Evolutionary conservation across 2,797 vertebrate species (phyloP).

Genomic region (Craterocephalus amniculus): DNA sequence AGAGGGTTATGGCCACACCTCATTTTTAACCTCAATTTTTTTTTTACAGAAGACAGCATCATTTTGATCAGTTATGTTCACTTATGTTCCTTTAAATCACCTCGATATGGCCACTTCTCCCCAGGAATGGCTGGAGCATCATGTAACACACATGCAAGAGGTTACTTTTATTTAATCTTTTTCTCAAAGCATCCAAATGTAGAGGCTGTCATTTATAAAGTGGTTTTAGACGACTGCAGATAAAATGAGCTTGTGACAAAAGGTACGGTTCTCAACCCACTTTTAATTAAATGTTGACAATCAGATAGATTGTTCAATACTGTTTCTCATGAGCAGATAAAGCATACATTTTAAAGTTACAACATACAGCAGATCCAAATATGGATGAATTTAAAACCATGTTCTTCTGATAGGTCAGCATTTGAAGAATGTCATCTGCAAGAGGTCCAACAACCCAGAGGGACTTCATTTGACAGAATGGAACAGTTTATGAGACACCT

Average conservation of each 20-base stretch:
- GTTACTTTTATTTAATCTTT: background rate
- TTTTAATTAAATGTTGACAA: conserved; percentile 65
- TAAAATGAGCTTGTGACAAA: background rate
- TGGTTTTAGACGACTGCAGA: background rate
- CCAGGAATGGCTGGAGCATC: background rate
- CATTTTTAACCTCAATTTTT: background rate
- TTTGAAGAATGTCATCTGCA: conserved; percentile 47
- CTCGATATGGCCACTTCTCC: background rate
- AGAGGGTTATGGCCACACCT: background rate
- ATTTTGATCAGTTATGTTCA: background rate
- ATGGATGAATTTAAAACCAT: conserved; percentile 56
- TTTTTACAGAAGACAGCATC: background rate
- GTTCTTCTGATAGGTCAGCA: conserved; percentile 33
- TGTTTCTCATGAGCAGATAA: conserved; percentile 57
- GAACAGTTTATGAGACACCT: conserved; percentile 85
- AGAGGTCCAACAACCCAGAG: conserved; percentile 5
- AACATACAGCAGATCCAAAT: conserved; percentile 62
- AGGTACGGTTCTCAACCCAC: conserved; percentile 32
- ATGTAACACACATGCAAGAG: background rate
- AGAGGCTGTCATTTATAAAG: background rate
- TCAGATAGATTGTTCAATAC: conserved; percentile 44
- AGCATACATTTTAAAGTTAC: conserved; percentile 48
- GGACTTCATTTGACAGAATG: conserved; percentile 80
- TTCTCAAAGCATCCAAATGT: background rate
- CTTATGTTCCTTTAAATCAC: background rate